Percentiles rank a stretch among this genome's conserved stretches.
These are phyloP conservation scores for Malaclemys terrapin DNA, from an alignment of 2,113 vertebrate genomes.

Conservation along the genomic window DNA sequence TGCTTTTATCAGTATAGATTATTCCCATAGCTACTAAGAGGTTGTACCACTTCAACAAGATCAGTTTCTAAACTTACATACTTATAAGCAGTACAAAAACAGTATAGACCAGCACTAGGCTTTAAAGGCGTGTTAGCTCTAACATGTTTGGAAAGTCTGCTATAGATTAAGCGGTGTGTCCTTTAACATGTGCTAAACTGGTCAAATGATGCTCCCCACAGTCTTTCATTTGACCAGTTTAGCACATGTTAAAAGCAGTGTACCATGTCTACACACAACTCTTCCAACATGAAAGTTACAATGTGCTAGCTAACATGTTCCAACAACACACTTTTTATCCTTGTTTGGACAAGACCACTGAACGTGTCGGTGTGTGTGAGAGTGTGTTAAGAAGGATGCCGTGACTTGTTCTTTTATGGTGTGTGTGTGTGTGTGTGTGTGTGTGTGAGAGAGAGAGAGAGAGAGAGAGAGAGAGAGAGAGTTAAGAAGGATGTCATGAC, in stretches of 20 bases:
- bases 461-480: background rate
- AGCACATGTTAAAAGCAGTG: constrained; percentile 9
- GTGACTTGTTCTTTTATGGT: background rate
- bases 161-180: background rate
- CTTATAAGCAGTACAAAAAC: background rate
- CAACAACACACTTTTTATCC: background rate
- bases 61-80: background rate
- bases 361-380: background rate
- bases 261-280: background rate
- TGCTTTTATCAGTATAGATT: background rate
- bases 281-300: background rate
- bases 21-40: background rate
- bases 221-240: constrained; percentile 38
- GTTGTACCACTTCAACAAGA: background rate
- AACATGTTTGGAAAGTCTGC: background rate
- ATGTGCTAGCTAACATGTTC: background rate
- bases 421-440: background rate
- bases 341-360: background rate
- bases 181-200: constrained; percentile 28
- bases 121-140: background rate
- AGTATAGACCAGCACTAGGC: constrained; percentile 6
- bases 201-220: constrained; percentile 7
- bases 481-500: background rate
- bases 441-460: too few relatives aligned
- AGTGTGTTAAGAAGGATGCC: background rate